Conservation (phyloP, 2,797 vertebrate species). For the Coreius guichenoti region DNA sequence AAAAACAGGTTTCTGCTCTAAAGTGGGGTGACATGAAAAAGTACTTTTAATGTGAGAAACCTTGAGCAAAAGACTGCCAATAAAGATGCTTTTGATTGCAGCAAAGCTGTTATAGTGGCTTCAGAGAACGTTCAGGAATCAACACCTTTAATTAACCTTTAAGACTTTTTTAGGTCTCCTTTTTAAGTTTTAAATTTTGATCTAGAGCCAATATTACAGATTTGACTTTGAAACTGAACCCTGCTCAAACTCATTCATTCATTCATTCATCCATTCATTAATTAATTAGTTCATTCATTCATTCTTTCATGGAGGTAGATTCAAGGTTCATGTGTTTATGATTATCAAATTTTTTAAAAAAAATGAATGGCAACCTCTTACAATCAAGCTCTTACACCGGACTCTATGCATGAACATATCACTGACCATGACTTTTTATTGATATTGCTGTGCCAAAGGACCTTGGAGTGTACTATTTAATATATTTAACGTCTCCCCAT, state of each 20-base stretch:
- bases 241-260: background rate
- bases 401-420: conserved; percentile 31
- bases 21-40: conserved; percentile 8
- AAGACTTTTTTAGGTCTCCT: background rate
- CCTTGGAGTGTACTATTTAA: conserved; percentile 42
- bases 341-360: background rate
- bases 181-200: background rate
- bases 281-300: too few species aligned
- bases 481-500: conserved; percentile 38
- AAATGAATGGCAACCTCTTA: conserved; percentile 3
- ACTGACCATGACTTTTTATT: conserved; percentile 44
- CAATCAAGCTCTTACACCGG: background rate
- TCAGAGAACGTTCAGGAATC: background rate
- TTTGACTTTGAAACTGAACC: background rate
- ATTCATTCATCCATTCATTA: too few species aligned
- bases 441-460: conserved; percentile 37
- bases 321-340: background rate
- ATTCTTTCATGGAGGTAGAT: background rate
- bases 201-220: background rate
- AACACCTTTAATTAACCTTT: conserved; percentile 16
- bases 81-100: background rate
- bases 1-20: conserved; percentile 19
- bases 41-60: conserved; percentile 11
- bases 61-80: background rate
- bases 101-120: background rate